These are phyloP conservation scores for Brachionus paranguensis DNA, from an alignment of 1,140 invertebrate species.

Conservation along the genomic window DNA sequence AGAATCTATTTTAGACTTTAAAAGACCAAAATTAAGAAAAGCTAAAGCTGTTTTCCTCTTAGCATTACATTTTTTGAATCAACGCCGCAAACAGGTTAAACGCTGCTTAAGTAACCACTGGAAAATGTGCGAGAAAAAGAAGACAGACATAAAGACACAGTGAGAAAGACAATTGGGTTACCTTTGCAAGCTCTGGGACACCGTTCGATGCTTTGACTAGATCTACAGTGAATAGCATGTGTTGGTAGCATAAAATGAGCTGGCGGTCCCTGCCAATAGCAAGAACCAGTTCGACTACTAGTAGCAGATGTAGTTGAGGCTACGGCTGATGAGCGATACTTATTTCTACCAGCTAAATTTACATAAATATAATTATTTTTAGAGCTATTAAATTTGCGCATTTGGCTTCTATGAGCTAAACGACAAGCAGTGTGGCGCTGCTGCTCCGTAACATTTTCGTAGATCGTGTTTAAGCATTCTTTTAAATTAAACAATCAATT, in stretches of 20 bases:
- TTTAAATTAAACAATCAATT: neutral
- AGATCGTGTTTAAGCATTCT: slow-evolving; percentile 1
- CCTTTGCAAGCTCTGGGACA: slow-evolving; percentile 39
- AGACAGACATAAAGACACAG: neutral
- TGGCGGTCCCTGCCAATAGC: slow-evolving; percentile 32
- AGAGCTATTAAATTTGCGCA: neutral
- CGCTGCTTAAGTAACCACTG: slow-evolving; percentile 12
- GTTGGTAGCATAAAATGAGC: slow-evolving; percentile 40
- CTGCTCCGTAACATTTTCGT: slow-evolving; percentile 24
- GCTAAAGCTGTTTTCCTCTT: no score
- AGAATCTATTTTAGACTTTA: no score
- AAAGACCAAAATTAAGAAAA: neutral
- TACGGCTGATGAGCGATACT: slow-evolving; percentile 14
- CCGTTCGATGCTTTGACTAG: slow-evolving; percentile 39
- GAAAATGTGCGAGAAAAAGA: neutral
- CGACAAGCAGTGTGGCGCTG: neutral
- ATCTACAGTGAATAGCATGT: slow-evolving; percentile 38
- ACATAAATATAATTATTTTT: neutral
- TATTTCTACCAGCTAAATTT: slow-evolving; percentile 18
- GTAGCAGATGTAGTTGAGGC: slow-evolving; percentile 5
- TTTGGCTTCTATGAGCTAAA: slow-evolving; percentile 9
- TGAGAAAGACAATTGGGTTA: neutral
- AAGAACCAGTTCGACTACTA: neutral
- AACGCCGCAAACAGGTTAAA: neutral
- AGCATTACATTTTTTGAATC: no score